phyloP scores from a whole-genome alignment of 2,797 vertebrate genomes.

The Darevskia nairensis region DNA sequence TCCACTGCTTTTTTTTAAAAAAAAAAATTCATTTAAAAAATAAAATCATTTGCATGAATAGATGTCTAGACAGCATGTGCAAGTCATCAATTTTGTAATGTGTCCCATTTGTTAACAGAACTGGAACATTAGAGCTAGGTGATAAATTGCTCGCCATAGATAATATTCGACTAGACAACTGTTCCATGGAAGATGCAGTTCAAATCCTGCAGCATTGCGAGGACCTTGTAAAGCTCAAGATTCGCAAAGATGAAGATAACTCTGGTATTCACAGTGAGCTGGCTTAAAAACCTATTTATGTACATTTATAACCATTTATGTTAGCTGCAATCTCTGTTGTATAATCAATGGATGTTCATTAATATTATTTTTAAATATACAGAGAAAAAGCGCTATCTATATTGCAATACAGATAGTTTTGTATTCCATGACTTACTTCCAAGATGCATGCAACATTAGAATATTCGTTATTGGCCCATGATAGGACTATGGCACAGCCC shows the following conservation, averaged over 20 bases:
- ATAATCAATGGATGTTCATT: neutral
- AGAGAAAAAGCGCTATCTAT: neutral
- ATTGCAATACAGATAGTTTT: conserved; percentile 15
- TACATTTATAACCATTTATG: conserved; percentile 22
- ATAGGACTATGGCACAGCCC: neutral
- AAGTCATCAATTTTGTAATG: conserved; percentile 10
- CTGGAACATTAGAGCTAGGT: conserved; percentile 93
- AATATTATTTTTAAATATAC: neutral
- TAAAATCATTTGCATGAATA: neutral
- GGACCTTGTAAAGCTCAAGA: conserved; percentile 96
- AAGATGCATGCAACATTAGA: conserved; percentile 19
- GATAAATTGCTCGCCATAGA: conserved; percentile 97
- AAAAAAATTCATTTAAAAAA: conserved; percentile 36
- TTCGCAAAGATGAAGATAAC: conserved; percentile 98
- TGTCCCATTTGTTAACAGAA: conserved; percentile 79
- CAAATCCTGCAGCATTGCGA: conserved; percentile 98
- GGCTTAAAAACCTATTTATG: conserved; percentile 31
- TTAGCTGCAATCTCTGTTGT: conserved; percentile 10
- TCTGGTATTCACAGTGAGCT: conserved; percentile 83
- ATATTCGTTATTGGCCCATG: neutral
- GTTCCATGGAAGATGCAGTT: conserved; percentile 98
- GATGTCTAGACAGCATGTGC: neutral
- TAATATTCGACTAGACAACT: conserved; percentile 95
- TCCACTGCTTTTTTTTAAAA: neutral
- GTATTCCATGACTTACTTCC: neutral